Base-by-base conservation (phyloP, 2,888 invertebrate species). In the Meiosimyza decipiens region DNA sequence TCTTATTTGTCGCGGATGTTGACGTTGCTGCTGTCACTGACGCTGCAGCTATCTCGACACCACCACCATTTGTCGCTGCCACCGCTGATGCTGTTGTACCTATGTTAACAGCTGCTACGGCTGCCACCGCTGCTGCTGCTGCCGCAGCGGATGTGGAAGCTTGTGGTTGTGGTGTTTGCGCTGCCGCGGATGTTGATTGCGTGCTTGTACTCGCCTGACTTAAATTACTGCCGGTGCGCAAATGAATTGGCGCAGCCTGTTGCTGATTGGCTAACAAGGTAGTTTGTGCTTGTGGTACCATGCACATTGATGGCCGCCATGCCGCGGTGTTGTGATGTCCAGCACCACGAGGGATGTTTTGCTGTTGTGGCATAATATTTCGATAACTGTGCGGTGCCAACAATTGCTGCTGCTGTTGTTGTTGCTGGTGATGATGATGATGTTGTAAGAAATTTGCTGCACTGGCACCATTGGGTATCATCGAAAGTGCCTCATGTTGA, bases 401-500 rank as follows among this genome's bases (percentile, higher is more conserved):
- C 59, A 82, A 77, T 60, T 83, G 83, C 4, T 83, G 84, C 72
- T 83, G 83, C 72, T 81, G 82, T 72, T 82, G 76, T 33, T 81
- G 75, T 7, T 78, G 78, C 57, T 77, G 79, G 73, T 81, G 82
- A 59, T 75, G 76, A 33, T 71, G 73, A 68, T 76, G 77, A 13
- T 82, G 80, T 51, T 83, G 84, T 78, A 82, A 73, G 74, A 82
- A 77, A 6, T 74, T 77, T 13, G 80, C 79, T 7, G 78, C 77
- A 16, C 76, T 72, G 71, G 77, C 80, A 13, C 85, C 86, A 75
- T 81, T 83, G 67, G 86, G 86, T 70, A 87, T 87, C 87, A 87
- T 87, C 4, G 87, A 86, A 28, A 87, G 77, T 18, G 88, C 89
- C 74, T 92, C 92, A 79, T 94, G 91, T 71, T 85, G 86, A 87